Conservation (phyloP, 2,888 invertebrate genomes). For the Lithodes maja region DNA sequence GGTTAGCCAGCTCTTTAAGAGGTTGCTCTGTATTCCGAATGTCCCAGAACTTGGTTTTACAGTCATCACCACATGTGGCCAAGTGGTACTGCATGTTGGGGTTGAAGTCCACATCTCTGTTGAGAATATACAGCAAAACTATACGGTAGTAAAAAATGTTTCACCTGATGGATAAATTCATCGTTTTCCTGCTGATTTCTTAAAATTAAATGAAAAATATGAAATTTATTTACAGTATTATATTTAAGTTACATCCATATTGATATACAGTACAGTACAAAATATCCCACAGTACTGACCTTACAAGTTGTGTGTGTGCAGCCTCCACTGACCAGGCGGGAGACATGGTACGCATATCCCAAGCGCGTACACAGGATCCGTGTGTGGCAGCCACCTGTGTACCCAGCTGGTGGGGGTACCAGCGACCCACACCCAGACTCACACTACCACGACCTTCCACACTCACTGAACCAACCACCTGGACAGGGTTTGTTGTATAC, state of each 20-base stretch:
- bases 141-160: not conserved
- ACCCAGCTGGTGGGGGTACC: conserved; percentile 96
- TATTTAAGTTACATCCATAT: too few relatives aligned
- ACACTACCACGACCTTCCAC: conserved; percentile 62
- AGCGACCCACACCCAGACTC: conserved; percentile 81
- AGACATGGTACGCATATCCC: conserved; percentile 86
- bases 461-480: conserved; percentile 54
- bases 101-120: conserved; percentile 94
- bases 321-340: conserved; percentile 89
- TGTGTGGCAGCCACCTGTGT: conserved; percentile 90
- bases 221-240: too few relatives aligned
- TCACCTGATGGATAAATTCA: not conserved
- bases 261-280: not conserved
- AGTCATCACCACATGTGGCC: conserved; percentile 97
- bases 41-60: conserved; percentile 97
- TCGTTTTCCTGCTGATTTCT: not conserved
- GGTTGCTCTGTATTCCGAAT: conserved; percentile 87
- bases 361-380: conserved; percentile 89
- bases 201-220: too few relatives aligned
- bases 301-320: conserved; percentile 90
- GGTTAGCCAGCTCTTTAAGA: conserved; percentile 84
- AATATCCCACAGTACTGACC: conserved; percentile 73
- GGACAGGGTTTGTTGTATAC: not conserved
- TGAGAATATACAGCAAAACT: conserved; percentile 71
- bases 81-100: conserved; percentile 97